Conservation (phyloP, 2,797 vertebrate genomes). For the Trachops cirrhosus region DNA sequence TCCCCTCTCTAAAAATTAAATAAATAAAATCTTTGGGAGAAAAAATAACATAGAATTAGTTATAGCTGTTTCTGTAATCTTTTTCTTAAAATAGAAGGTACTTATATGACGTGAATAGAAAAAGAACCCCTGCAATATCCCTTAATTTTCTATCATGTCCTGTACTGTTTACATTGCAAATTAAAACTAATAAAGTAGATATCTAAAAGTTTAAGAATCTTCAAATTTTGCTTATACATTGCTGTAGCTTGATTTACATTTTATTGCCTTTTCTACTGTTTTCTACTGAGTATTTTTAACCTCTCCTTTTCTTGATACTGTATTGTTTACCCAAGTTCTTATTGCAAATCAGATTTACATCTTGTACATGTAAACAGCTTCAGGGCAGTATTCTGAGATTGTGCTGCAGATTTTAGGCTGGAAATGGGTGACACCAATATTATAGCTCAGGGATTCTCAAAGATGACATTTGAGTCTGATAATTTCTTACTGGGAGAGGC, state of each 20-base stretch:
- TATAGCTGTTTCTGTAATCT: neutral
- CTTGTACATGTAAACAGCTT: neutral
- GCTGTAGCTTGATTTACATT: constrained; percentile 13
- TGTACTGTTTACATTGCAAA: constrained; percentile 16
- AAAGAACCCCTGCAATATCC: neutral
- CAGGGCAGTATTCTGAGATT: neutral
- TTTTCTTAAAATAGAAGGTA: neutral
- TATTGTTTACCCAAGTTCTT: constrained; percentile 42
- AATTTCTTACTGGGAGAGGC: neutral
- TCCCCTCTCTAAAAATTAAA: too few species aligned
- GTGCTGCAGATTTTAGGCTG: constrained; percentile 3
- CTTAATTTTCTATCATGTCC: constrained; percentile 4
- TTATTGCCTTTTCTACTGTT: neutral
- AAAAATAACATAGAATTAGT: neutral
- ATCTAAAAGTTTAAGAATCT: neutral
- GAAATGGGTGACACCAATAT: neutral
- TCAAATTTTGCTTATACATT: neutral
- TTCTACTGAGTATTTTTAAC: constrained; percentile 5
- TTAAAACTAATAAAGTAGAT: neutral
- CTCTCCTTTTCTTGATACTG: constrained; percentile 9
- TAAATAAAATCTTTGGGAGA: too few species aligned
- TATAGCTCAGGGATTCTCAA: neutral
- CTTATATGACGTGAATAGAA: neutral
- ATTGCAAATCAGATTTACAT: constrained; percentile 6
- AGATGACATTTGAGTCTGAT: neutral